Evolutionary conservation across 2,113 vertebrate species (phyloP).

Genomic region (Scomber colias): DNA sequence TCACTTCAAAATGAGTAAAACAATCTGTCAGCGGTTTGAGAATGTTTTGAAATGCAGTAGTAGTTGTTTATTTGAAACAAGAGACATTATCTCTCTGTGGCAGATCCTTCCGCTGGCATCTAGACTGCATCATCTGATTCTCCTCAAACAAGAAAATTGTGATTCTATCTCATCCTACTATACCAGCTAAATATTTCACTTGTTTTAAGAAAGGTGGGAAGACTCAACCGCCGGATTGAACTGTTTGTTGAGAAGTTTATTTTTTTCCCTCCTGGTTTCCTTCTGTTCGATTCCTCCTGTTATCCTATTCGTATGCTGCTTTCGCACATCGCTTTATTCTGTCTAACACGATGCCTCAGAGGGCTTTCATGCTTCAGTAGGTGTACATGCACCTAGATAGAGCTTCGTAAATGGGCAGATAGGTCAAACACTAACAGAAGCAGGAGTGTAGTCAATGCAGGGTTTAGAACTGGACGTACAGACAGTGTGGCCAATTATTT

Average conservation of each 20-base stretch:
- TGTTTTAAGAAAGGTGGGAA: conserved; percentile 7
- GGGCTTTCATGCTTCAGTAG: conserved; percentile 57
- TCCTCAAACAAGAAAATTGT: conserved; percentile 2
- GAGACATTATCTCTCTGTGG: neutral
- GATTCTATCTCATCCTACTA: neutral
- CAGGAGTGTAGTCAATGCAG: conserved; percentile 21
- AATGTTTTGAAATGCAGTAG: neutral
- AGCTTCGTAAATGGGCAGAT: conserved; percentile 47
- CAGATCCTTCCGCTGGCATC: neutral
- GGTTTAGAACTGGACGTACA: conserved; percentile 10
- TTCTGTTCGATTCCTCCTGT: conserved; percentile 10
- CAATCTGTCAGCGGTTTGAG: neutral
- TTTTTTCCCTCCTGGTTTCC: neutral
- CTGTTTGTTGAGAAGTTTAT: conserved; percentile 27
- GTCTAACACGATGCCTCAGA: conserved; percentile 29
- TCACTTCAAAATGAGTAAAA: neutral
- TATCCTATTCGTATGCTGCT: conserved; percentile 18
- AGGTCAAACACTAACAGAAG: conserved; percentile 54
- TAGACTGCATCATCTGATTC: conserved; percentile 11
- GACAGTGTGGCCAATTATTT: conserved; percentile 68
- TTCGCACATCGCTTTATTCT: conserved; percentile 24
- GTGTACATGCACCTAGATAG: conserved; percentile 47
- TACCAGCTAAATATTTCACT: conserved; percentile 1
- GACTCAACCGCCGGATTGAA: conserved; percentile 1
- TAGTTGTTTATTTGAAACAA: neutral